Conservation (phyloP, 2,113 vertebrate species). For the Pelusios castaneus region DNA sequence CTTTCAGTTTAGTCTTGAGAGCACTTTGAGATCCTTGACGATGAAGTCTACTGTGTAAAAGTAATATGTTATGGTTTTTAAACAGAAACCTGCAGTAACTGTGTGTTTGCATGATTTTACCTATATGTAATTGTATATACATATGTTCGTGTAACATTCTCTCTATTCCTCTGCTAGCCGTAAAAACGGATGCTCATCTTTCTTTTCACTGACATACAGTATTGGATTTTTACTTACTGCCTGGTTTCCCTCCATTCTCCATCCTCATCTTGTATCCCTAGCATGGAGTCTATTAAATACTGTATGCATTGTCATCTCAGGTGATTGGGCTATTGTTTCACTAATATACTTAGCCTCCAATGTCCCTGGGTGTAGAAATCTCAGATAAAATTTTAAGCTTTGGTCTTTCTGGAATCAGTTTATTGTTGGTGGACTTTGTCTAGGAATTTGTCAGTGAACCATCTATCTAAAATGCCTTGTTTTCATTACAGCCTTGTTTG, state of each 20-base stretch:
- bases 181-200: not conserved
- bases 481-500: not conserved
- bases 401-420: not conserved
- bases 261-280: not conserved
- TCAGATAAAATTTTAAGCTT: not conserved
- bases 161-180: not conserved
- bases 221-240: not conserved
- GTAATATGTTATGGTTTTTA: too few relatives aligned
- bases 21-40: too few relatives aligned
- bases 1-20: too few relatives aligned
- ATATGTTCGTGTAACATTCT: not conserved
- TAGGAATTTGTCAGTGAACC: too few relatives aligned
- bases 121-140: too few relatives aligned
- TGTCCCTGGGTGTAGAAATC: not conserved
- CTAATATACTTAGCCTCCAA: not conserved
- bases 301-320: not conserved
- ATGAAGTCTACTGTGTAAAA: too few relatives aligned
- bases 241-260: too few relatives aligned
- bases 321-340: not conserved
- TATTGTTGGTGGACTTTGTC: not conserved
- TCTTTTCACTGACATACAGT: not conserved
- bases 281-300: not conserved
- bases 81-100: not conserved
- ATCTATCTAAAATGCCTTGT: not conserved
- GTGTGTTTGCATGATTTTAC: not conserved